Conservation (phyloP, 92 coral and sea anemone genomes). For the Parazoanthus atlanticus region DNA sequence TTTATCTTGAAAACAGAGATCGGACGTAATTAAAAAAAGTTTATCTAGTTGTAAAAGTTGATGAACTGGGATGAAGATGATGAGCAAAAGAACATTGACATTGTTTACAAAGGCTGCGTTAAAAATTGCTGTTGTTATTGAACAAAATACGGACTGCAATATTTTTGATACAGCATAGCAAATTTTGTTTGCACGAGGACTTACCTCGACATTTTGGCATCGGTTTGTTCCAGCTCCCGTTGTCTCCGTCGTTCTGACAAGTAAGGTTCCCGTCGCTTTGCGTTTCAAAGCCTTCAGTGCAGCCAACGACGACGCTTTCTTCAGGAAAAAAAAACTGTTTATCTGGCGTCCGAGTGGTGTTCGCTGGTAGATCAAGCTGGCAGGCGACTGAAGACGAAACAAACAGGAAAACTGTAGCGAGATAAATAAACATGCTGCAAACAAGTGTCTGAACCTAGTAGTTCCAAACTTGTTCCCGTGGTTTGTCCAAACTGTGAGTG, state of each 20-base stretch:
- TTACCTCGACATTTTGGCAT: slow-evolving; percentile 77
- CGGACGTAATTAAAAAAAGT: not conserved
- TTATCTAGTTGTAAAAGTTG: slow-evolving; percentile 5
- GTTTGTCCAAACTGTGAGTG: not conserved
- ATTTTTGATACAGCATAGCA: not conserved
- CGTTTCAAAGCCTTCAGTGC: slow-evolving; percentile 65
- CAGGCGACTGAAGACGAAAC: slow-evolving; percentile 69
- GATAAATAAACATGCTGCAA: slow-evolving; percentile 13
- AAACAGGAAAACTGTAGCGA: slow-evolving; percentile 34
- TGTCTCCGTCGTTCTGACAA: slow-evolving; percentile 37
- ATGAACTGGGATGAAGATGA: not conserved
- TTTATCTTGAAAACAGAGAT: not conserved
- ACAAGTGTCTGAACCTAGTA: not conserved
- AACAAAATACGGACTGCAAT: not conserved
- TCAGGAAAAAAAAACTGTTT: slow-evolving; percentile 65
- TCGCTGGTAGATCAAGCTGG: slow-evolving; percentile 66
- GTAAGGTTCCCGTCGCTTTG: slow-evolving; percentile 66
- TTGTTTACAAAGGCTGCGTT: slow-evolving; percentile 5
- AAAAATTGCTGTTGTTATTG: not conserved
- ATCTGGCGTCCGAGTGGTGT: slow-evolving; percentile 49
- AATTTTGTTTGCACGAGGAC: slow-evolving; percentile 5
- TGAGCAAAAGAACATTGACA: not conserved
- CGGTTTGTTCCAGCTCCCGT: slow-evolving; percentile 65
- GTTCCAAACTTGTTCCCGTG: not conserved
- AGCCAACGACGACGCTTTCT: slow-evolving; percentile 51